phyloP scores from a whole-genome alignment of 2,888 invertebrate genomes.

The Ornithoptera alexandrae region DNA sequence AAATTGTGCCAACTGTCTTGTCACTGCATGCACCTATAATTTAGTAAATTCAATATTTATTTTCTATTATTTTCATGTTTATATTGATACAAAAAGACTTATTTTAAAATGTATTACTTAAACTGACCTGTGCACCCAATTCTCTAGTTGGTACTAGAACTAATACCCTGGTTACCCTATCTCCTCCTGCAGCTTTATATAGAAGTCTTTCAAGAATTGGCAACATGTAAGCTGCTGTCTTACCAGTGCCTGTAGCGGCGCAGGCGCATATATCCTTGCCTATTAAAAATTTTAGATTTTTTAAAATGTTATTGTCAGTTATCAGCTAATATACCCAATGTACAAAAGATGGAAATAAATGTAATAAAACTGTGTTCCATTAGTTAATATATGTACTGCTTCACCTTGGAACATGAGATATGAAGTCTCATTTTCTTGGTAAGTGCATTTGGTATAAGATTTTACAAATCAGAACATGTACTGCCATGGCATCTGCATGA shows the following conservation, averaged over 20 bases:
- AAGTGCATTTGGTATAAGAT: too few species aligned
- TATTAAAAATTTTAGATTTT: slow-evolving; percentile 36
- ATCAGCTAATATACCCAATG: too few species aligned
- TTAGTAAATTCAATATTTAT: background rate
- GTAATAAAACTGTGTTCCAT: too few species aligned
- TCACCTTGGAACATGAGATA: too few species aligned
- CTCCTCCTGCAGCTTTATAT: slow-evolving; percentile 88
- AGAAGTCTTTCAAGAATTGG: slow-evolving; percentile 96
- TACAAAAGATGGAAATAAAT: too few species aligned
- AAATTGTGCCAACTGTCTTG: slow-evolving; percentile 93
- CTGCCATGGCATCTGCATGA: too few species aligned
- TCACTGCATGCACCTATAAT: slow-evolving; percentile 91
- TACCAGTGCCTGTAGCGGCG: slow-evolving; percentile 98
- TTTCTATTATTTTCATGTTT: too few species aligned
- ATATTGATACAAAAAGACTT: too few species aligned
- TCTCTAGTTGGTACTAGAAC: slow-evolving; percentile 98
- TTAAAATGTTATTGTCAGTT: background rate
- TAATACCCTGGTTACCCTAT: slow-evolving; percentile 86
- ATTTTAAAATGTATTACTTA: background rate
- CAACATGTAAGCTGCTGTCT: slow-evolving; percentile 99
- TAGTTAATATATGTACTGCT: too few species aligned
- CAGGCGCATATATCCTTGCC: slow-evolving; percentile 98
- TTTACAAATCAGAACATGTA: too few species aligned
- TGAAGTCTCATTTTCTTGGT: too few species aligned
- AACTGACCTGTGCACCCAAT: slow-evolving; percentile 90